These are phyloP conservation scores for Myotis yumanensis DNA, from an alignment of 2,113 vertebrate species.

Conservation along the genomic window DNA sequence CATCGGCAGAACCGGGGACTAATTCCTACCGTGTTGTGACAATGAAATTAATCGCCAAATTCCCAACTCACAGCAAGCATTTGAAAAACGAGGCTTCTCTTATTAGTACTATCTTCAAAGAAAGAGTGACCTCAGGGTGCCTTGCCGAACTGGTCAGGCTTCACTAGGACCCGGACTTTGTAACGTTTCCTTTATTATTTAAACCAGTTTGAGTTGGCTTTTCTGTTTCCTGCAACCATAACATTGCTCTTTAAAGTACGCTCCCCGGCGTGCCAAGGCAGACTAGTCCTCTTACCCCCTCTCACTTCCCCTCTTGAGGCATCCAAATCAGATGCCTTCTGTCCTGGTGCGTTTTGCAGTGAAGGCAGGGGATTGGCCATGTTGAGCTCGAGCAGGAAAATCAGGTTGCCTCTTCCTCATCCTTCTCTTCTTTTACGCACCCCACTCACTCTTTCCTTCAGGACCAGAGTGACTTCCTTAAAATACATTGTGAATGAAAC, in stretches of 20 bases:
- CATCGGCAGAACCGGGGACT: neutral
- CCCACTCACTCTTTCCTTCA: neutral
- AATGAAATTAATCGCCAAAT: neutral
- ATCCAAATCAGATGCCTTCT: neutral
- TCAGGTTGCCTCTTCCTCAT: neutral
- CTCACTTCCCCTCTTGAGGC: neutral
- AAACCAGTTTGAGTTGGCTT: neutral
- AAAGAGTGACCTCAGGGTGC: neutral
- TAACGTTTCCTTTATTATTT: neutral
- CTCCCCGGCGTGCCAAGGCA: neutral
- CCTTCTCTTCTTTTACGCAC: neutral
- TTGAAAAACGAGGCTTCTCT: neutral
- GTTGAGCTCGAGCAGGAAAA: neutral
- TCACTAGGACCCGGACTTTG: neutral
- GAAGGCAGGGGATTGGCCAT: neutral
- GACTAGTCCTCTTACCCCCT: neutral
- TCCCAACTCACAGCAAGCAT: neutral
- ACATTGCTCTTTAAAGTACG: neutral
- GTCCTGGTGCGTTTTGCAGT: neutral
- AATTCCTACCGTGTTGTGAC: neutral
- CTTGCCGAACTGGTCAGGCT: neutral
- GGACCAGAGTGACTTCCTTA: neutral
- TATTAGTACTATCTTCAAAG: neutral
- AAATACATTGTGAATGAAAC: neutral
- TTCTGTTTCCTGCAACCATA: neutral